Evolutionary conservation across 2,797 vertebrate species (phyloP).

Genomic region (Gymnopithys bicolor): DNA sequence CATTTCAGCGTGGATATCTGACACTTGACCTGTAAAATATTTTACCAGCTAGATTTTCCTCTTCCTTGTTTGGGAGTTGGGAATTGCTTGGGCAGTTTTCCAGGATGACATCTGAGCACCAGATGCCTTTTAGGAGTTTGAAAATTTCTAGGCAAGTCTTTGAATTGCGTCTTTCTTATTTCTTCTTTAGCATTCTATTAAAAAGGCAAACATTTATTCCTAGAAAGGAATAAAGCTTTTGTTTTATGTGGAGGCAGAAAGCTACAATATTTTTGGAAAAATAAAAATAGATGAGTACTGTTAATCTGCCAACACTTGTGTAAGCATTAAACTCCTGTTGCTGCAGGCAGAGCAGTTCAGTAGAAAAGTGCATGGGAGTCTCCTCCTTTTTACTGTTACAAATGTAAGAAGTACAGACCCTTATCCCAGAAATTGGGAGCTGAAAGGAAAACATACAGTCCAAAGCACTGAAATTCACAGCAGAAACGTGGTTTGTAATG

Average conservation of each 20-base stretch:
- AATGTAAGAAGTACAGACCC: not conserved
- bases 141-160: not conserved
- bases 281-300: not conserved
- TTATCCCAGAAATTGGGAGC: not conserved
- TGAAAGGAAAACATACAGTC: not conserved
- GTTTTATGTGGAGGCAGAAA: not conserved
- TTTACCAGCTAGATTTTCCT: slow-evolving; percentile 54
- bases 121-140: slow-evolving; percentile 34
- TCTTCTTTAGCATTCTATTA: not conserved
- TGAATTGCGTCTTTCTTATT: not conserved
- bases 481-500: not conserved
- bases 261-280: not conserved
- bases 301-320: not conserved
- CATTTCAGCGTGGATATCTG: slow-evolving; percentile 45
- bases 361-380: not conserved
- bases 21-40: slow-evolving; percentile 47
- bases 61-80: slow-evolving; percentile 38
- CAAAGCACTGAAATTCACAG: not conserved
- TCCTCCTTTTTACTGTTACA: not conserved
- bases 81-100: slow-evolving; percentile 52
- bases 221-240: not conserved
- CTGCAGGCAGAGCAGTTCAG: not conserved
- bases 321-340: not conserved
- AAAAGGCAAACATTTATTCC: not conserved
- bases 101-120: slow-evolving; percentile 52